Base-by-base conservation (phyloP, 2,113 vertebrate species). In the Gracilinanus agilis region DNA sequence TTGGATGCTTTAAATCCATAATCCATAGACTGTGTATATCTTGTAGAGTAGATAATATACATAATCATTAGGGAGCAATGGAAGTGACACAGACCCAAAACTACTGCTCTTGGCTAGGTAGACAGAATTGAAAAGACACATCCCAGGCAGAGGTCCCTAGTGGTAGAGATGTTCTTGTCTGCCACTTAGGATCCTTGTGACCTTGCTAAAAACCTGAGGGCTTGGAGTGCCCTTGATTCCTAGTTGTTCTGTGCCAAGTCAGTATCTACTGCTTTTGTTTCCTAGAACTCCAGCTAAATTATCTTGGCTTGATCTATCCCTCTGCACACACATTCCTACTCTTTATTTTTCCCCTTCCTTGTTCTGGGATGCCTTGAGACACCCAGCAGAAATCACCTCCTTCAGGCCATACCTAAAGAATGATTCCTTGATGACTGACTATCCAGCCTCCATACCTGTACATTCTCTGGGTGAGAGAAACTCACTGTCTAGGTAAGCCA, bases 201-300 rank as follows among this genome's bases (percentile, higher is more conserved):
- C 25, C 10, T 29, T 55, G 21, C 24, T 90, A 55, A 94, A 93
- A 91, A 92, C 61, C 54, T 29, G 11, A 67, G 54, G 13, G 10
- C 88, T 89, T 19, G 0, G 1, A 54, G 19, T 61, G 88, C 90
- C 88, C 55, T 93, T 90, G 91, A 2, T 90, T 93, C 83, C 83
- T 93, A 83, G 55, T 44, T 55, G 83, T 55, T 89, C 88, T 24
- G 11, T 90, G 90, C 55, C 54, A 24, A 55, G 56, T 2, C 24
- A 67, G 3, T 92, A 27, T 53, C 61, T 34, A 0, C 34, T 54
- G 44, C 4, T 9, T 92, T 90, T 61, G 75, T 88, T 96, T 96
- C 95, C 94, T 96, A 89, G 90, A 95, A 95, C 91, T 58, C 90
- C 90, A 23, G 44, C 88, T 90, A 44, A 88, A 54, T 93, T 61